A percentile compares a stretch with the other conserved stretches of the same genome.
Evolutionary conservation across 2,888 invertebrate species (phyloP).

Genomic region (Tinea semifulvella): DNA sequence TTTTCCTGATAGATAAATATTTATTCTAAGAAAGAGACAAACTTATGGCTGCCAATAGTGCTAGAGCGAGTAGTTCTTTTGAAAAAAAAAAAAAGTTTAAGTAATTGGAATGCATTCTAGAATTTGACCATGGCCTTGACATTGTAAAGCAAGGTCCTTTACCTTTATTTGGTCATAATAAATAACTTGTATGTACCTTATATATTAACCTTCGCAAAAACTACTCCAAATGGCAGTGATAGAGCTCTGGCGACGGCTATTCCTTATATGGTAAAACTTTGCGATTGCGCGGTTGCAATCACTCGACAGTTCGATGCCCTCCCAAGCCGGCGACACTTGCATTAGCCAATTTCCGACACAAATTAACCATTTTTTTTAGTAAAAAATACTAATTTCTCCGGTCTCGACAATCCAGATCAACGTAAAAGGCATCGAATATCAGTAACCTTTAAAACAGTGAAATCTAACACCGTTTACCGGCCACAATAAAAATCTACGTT

Average conservation of each 20-base stretch:
- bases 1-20: too few relatives aligned
- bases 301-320: constrained; percentile 54
- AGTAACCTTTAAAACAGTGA: constrained; percentile 57
- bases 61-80: too few relatives aligned
- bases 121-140: constrained; percentile 53
- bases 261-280: constrained; percentile 60
- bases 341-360: not conserved
- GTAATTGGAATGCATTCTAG: too few relatives aligned
- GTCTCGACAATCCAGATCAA: not conserved
- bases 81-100: too few relatives aligned
- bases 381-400: not conserved
- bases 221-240: constrained; percentile 30
- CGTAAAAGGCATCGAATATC: constrained; percentile 57
- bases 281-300: constrained; percentile 55
- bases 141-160: constrained; percentile 21
- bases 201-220: constrained; percentile 18
- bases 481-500: not conserved
- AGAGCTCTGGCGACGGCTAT: constrained; percentile 36
- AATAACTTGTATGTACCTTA: not conserved
- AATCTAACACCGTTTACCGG: constrained; percentile 52
- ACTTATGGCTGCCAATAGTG: too few relatives aligned
- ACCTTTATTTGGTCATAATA: not conserved
- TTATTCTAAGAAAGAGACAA: too few relatives aligned
- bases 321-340: constrained; percentile 18
- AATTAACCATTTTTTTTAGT: not conserved